Evolutionary conservation across 2,797 vertebrate species (phyloP), one percentile per base, ranked within the genome.

Genomic region (Lerista edwardsae): DNA sequence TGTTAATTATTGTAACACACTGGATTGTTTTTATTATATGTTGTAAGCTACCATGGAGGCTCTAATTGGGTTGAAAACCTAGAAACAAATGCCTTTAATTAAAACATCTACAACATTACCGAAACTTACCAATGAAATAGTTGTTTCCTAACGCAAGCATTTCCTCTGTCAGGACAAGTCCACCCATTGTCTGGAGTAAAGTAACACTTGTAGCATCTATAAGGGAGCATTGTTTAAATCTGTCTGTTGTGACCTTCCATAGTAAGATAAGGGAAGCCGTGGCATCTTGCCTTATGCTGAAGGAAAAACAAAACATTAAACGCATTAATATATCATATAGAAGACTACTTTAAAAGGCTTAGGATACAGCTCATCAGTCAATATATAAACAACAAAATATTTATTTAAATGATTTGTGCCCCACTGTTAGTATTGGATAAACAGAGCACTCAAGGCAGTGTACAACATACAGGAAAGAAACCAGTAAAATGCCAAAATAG

Each of bases 111-210:
- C 23, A 27, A n/a, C 1, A 0, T 47, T 75, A 29, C 34, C 0
- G 3, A 4, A 36, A 93, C 97, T 98, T 96, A 99, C 98, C 97
- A 59, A 99, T 97, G 85, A 99, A 99, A 95, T 98, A 98, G 95
- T 98, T 99, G 91, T 97, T 97, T 90, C 98, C 98, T 87, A 99
- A 93, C 1, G 95, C 94, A 39, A 99, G 95, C 84, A 96, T 95
- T 89, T 97, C 97, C 87, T 99, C 98, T 2, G 97, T 83, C 80
- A 99, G 96, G 86, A 99, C 98, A 73, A 99, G 96, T 36, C 98
- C 98, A 76, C 98, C 97, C 0, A 94, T 75, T 0, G 97, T 96
- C 96, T 98, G 98, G 51, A 98, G 96, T 74, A 98, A 98, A 89
- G 96, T 97, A 90, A 97, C 92, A 0, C 96, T 97, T 9, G 97